phyloP scores from a whole-genome alignment of 2,888 invertebrate species.

The Shargacucullia verbasci region DNA sequence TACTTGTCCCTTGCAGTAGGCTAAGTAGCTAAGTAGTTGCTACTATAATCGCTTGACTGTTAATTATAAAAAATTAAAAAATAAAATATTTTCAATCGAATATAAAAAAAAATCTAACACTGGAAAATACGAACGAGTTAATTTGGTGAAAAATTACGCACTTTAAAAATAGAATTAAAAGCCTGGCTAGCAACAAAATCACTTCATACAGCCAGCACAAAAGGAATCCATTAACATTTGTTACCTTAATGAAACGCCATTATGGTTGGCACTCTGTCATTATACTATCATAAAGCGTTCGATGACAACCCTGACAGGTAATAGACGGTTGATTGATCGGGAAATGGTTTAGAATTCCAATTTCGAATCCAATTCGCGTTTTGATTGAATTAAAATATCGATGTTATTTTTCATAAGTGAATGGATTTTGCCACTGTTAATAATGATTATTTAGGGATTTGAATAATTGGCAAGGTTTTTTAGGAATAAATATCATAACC shows the following conservation, averaged over 20 bases:
- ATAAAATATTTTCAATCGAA: no score
- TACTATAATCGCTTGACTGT: no score
- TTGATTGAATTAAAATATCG: constrained; percentile 52
- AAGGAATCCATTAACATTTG: constrained; percentile 50
- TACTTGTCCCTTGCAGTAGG: no score
- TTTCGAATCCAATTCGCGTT: constrained; percentile 45
- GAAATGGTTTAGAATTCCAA: constrained; percentile 54
- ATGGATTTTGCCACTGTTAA: constrained; percentile 20
- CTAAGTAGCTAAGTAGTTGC: no score
- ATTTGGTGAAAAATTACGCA: background rate
- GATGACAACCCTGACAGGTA: constrained; percentile 54
- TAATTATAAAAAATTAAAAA: no score
- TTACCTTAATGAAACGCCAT: constrained; percentile 52
- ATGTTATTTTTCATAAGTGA: constrained; percentile 33
- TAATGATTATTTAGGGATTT: constrained; percentile 22
- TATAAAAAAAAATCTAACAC: no score
- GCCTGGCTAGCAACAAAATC: constrained; percentile 27
- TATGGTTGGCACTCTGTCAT: constrained; percentile 49
- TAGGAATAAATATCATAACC: no score
- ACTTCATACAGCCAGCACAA: constrained; percentile 33
- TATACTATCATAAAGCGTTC: constrained; percentile 43
- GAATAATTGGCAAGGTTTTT: constrained; percentile 6
- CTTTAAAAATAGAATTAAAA: constrained; percentile 1
- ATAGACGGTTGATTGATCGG: constrained; percentile 54
- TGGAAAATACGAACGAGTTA: background rate